Base-by-base conservation (phyloP, 2,113 vertebrate genomes). In the Vicugna pacos region DNA sequence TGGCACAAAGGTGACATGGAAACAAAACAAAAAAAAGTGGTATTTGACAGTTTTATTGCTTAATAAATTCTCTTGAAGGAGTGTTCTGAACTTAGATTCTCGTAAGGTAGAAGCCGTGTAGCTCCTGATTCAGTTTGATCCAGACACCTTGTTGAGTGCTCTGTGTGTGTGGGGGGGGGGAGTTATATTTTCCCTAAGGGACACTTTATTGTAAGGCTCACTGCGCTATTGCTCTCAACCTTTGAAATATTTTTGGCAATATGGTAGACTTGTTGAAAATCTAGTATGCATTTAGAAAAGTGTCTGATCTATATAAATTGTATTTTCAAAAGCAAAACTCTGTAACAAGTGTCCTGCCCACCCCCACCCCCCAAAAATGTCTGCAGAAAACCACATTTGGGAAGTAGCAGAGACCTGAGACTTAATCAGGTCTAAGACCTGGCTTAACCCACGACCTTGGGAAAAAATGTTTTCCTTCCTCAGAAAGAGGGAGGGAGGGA, bases 291-390 rank as follows among this genome's bases (percentile, higher is more conserved):
- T 92, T 91, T 94, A 79, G 11, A 70, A 73, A 75, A 54, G 14
- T 62, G 1, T 22, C 8, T 8, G 1, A 64, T 89, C 26, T 83
- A 22, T 76, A 35, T 77, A 62, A 67, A 67, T 30, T 85, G 0
- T 92, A 30, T 79, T 86, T 96, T 87, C 38, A 70, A 86, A 88
- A 46, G 26, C 19, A 26, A 81, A 88, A n/a, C 3, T 77, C 14
- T 30, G 0, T 67, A n/a, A 50, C 48, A 22, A 69, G 22, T 52
- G 19, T 2, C 13, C 24, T 50, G 1, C 7, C 3, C 20, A 3
- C 22, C 15, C 13, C 46, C 38, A 10, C 6, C 35, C 12, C 58
- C 50, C 20, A 5, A 22, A 10, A 86, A 65, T 6, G 0, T 58
- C 6, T 87, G 1, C 64, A 83, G 20, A 83, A 82, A 94, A 54